Evolutionary conservation across 2,113 vertebrate species (phyloP).

Genomic region (Rhinichthys klamathensis): DNA sequence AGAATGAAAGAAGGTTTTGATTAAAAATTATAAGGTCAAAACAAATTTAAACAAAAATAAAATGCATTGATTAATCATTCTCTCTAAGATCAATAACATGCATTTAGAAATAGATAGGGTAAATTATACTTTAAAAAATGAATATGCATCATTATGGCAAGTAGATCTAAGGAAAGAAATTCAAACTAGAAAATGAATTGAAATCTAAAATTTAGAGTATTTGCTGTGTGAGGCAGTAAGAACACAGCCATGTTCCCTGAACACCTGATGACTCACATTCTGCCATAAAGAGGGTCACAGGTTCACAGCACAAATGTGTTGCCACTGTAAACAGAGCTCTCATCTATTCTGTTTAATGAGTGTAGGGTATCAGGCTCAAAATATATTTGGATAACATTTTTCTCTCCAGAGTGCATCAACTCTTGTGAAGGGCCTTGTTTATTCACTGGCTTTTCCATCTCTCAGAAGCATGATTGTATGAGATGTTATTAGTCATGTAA

Average conservation of each 20-base stretch:
- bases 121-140: background rate
- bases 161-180: background rate
- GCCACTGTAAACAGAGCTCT: slow-evolving; percentile 6
- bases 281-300: slow-evolving; percentile 8
- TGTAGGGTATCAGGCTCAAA: background rate
- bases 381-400: background rate
- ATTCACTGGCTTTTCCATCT: slow-evolving; percentile 33
- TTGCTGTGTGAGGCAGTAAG: background rate
- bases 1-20: background rate
- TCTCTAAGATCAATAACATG: background rate
- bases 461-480: background rate
- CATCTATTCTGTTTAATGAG: slow-evolving; percentile 11
- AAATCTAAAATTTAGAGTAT: background rate
- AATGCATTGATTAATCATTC: background rate
- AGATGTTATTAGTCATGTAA: slow-evolving; percentile 22
- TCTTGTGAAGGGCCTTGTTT: slow-evolving; percentile 5
- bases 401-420: slow-evolving; percentile 1
- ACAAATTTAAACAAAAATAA: background rate
- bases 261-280: slow-evolving; percentile 56
- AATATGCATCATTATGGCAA: background rate
- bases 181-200: background rate
- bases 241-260: slow-evolving; percentile 8
- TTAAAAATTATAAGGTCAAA: background rate
- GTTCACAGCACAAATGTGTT: slow-evolving; percentile 25
- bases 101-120: no score